These are phyloP conservation scores for Sinocyclocheilus anophthalmus DNA, from an alignment of 2,113 vertebrate genomes.

Conservation along the genomic window DNA sequence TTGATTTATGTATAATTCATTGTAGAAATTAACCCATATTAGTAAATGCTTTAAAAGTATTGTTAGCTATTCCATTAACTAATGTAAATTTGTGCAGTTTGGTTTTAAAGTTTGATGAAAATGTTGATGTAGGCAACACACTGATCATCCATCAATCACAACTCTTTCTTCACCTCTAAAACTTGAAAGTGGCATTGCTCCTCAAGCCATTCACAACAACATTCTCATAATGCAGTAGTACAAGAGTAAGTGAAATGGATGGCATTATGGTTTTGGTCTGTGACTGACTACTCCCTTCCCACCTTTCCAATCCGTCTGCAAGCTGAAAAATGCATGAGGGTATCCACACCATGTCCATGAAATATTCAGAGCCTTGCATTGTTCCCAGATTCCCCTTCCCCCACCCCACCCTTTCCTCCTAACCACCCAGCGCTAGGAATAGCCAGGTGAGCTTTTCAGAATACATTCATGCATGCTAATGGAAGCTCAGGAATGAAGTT, in stretches of 20 bases:
- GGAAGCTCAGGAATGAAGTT: background rate
- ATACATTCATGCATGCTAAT: conserved; percentile 23
- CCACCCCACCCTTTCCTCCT: conserved; percentile 39
- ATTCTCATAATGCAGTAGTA: background rate
- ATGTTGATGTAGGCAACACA: background rate
- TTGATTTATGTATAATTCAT: too few relatives aligned
- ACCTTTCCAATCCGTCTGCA: conserved; percentile 30
- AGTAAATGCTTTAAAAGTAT: too few relatives aligned
- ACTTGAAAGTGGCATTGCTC: background rate
- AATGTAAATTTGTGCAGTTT: too few relatives aligned
- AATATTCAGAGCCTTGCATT: conserved; percentile 63
- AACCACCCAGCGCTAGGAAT: conserved; percentile 4
- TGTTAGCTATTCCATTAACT: too few relatives aligned
- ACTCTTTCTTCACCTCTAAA: background rate
- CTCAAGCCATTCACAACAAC: background rate
- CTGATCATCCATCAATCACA: background rate
- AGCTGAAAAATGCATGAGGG: conserved; percentile 51
- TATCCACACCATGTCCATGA: conserved; percentile 63
- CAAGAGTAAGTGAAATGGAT: conserved; percentile 8
- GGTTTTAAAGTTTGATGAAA: too few relatives aligned
- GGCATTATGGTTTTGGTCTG: conserved; percentile 11
- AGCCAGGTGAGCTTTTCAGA: conserved; percentile 21
- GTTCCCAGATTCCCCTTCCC: conserved; percentile 10
- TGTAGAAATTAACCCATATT: too few relatives aligned
- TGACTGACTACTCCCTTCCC: conserved; percentile 21